phyloP scores from a whole-genome alignment of 1,140 invertebrate species.

The Cydia splendana region DNA sequence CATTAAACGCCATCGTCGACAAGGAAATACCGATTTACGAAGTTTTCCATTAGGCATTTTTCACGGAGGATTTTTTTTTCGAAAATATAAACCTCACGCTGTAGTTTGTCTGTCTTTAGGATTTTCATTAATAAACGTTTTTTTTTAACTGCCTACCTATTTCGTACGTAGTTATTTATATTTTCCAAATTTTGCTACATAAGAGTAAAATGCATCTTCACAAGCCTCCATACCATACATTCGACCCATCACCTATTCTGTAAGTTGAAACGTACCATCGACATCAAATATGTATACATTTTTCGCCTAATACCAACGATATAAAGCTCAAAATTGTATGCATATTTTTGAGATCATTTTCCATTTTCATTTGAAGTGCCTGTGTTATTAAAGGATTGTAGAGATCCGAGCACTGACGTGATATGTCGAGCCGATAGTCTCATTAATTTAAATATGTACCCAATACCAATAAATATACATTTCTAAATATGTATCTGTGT shows the following conservation, averaged over 20 bases:
- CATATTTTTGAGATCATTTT: background rate
- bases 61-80: no score
- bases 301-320: background rate
- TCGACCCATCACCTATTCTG: slow-evolving; percentile 15
- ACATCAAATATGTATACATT: slow-evolving; percentile 7
- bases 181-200: background rate
- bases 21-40: no score
- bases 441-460: slow-evolving; percentile 52
- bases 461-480: slow-evolving; percentile 58
- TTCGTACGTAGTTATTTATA: background rate
- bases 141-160: no score
- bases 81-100: no score
- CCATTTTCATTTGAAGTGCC: slow-evolving; percentile 48
- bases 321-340: background rate
- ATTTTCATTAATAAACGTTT: no score
- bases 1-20: no score
- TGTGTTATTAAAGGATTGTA: slow-evolving; percentile 38
- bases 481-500: slow-evolving; percentile 54
- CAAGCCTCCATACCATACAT: slow-evolving; percentile 25
- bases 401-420: slow-evolving; percentile 42
- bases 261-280: slow-evolving; percentile 12
- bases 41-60: no score
- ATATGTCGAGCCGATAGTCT: slow-evolving; percentile 47
- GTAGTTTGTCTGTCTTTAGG: no score
- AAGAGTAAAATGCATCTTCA: background rate